Base-by-base conservation (phyloP, 2,888 invertebrate genomes). In the Drosophila picticornis region DNA sequence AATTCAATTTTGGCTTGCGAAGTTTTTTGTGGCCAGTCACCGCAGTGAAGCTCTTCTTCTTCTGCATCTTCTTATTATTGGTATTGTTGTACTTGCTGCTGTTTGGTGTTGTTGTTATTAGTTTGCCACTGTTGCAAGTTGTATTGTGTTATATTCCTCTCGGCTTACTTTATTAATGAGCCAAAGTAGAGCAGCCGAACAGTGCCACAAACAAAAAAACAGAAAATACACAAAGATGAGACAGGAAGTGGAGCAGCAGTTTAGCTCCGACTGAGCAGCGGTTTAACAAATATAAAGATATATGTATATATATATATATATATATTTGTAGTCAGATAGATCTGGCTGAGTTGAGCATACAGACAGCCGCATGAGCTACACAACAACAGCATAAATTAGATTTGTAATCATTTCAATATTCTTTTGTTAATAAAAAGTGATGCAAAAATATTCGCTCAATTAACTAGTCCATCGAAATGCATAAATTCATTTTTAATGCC, bases 1-100 rank as follows among this genome's bases (percentile, higher is more conserved):
- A 87, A 87, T 88, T 87, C 86, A 90, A 87, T 87, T 87, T 90
- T 80, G 85, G 63, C 72, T 89, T 71, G 82, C 56, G 67, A 87
- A 85, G 56, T 86, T 87, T 86, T 87, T 87, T 84, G 84, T 71
- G 89, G 88, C 62, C 83, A 80, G 87, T 82, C 77, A 73, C 71
- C 73, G 80, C 58, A 60, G 79, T 56, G 68, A 22, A 80, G 56
- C 66, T 67, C 32, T 60, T 58, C 34, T 56, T 66, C 59, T 51
- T 57, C 48, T 22, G 25, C 46, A 4, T 66, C 60, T 29, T 71
- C 66, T 31, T 73, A 62, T 32, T 64, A 68, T 38, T 55, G 53
- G 16, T n/a, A 16, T 29, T 56, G 38, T 36, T 36, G 22, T 46
- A 50, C 43, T 32, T 63, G 60, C 61, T 61, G 67, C 34, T 64